Percentiles rank a stretch among this genome's conserved stretches.
Evolutionary conservation across 1,140 invertebrate species (phyloP).

Genomic region (Pseudachorutes palmiensis): DNA sequence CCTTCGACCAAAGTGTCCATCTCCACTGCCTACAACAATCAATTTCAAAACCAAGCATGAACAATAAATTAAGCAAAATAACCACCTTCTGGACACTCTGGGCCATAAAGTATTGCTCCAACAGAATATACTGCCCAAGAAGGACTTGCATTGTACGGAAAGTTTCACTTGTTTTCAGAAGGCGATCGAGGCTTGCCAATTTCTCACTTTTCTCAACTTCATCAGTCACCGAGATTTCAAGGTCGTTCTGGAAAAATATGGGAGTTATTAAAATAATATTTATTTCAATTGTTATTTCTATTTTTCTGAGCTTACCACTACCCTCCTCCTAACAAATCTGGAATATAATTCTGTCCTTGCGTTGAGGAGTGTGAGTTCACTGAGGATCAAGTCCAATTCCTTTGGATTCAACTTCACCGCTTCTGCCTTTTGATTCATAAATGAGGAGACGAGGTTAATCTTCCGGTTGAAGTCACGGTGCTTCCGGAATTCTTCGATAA

Average conservation of each 20-base stretch:
- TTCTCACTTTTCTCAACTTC: constrained; percentile 50
- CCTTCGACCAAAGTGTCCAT: constrained; percentile 62
- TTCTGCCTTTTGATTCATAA: constrained; percentile 40
- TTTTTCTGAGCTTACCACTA: constrained; percentile 61
- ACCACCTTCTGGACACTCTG: constrained; percentile 78
- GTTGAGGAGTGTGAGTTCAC: constrained; percentile 86
- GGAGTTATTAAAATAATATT: neutral
- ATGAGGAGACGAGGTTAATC: constrained; percentile 55
- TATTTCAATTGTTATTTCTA: no score
- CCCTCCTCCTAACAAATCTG: constrained; percentile 70
- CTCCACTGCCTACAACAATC: constrained; percentile 56
- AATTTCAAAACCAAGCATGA: neutral
- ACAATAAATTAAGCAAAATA: constrained; percentile 19
- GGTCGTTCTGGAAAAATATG: constrained; percentile 52
- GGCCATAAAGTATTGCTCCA: constrained; percentile 93
- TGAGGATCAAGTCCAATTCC: constrained; percentile 76
- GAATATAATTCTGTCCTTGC: constrained; percentile 83
- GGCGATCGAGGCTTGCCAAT: constrained; percentile 54
- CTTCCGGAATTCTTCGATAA: constrained; percentile 69
- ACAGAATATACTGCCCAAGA: constrained; percentile 76
- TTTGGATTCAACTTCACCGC: constrained; percentile 59
- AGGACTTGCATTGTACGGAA: constrained; percentile 81
- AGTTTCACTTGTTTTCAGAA: constrained; percentile 67
- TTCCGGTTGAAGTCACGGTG: constrained; percentile 60
- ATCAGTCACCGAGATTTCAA: constrained; percentile 55